Conservation (phyloP, 2,113 vertebrate genomes). For the Sinocyclocheilus maitianheensis region DNA sequence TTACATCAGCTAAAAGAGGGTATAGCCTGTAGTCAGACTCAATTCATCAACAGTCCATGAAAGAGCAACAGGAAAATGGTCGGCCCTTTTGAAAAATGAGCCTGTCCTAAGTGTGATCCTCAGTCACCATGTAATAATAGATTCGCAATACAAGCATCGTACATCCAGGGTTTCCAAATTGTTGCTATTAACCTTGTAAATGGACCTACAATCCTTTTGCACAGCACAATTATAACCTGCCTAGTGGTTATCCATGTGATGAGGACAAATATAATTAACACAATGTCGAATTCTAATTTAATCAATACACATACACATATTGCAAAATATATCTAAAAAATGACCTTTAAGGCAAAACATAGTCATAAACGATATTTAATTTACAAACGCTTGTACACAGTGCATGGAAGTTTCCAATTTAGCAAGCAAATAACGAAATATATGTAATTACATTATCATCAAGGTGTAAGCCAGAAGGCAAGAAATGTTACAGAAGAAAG, state of each 20-base stretch:
- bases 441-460: not conserved
- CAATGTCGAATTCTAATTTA: not conserved
- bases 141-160: slow-evolving; percentile 20
- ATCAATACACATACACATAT: not conserved
- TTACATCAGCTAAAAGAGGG: slow-evolving; percentile 28
- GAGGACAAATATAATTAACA: not conserved
- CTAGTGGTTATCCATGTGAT: slow-evolving; percentile 9
- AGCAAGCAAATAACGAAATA: not conserved
- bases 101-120: slow-evolving; percentile 7
- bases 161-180: slow-evolving; percentile 19
- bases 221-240: slow-evolving; percentile 4
- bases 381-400: not conserved
- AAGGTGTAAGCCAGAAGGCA: not conserved
- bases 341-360: too few relatives aligned
- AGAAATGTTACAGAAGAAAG: not conserved
- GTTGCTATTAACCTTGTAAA: slow-evolving; percentile 12
- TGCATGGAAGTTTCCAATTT: not conserved
- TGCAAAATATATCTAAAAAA: too few relatives aligned
- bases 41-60: slow-evolving; percentile 32
- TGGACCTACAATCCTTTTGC: slow-evolving; percentile 8
- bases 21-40: slow-evolving; percentile 33
- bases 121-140: slow-evolving; percentile 35
- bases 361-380: too few relatives aligned
- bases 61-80: slow-evolving; percentile 35
- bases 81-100: slow-evolving; percentile 32